phyloP scores from a whole-genome alignment of 2,113 vertebrate species.

The Ondatra zibethicus region DNA sequence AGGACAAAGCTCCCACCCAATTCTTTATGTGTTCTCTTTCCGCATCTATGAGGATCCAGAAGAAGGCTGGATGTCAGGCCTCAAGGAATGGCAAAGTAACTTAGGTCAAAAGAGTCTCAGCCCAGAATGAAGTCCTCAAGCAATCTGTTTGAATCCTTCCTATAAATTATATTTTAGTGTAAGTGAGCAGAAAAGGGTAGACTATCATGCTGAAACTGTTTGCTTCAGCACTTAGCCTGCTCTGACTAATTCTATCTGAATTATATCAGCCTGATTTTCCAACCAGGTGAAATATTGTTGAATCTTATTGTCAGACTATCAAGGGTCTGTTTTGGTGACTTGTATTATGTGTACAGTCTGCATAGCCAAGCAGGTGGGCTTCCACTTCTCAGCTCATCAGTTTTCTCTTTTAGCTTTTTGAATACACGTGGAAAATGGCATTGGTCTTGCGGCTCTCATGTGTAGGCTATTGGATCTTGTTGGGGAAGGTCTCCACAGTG shows the following conservation, averaged over 20 bases:
- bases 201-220: not conserved
- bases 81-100: not conserved
- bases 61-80: not conserved
- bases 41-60: not conserved
- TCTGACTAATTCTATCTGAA: not conserved
- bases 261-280: not conserved
- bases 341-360: not conserved
- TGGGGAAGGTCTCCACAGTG: not conserved
- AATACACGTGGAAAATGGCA: not conserved
- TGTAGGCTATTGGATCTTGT: not conserved
- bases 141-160: not conserved
- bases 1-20: not conserved
- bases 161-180: not conserved
- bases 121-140: not conserved
- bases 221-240: not conserved
- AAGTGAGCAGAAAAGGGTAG: not conserved
- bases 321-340: not conserved
- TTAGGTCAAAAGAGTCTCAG: not conserved
- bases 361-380: not conserved
- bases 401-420: not conserved
- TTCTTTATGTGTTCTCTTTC: not conserved
- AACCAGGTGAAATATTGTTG: not conserved
- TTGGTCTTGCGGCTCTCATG: not conserved
- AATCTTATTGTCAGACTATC: not conserved
- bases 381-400: not conserved